These are phyloP conservation scores for Brachionus plicatilis DNA, from an alignment of 1,140 invertebrate genomes.

Conservation along the genomic window DNA sequence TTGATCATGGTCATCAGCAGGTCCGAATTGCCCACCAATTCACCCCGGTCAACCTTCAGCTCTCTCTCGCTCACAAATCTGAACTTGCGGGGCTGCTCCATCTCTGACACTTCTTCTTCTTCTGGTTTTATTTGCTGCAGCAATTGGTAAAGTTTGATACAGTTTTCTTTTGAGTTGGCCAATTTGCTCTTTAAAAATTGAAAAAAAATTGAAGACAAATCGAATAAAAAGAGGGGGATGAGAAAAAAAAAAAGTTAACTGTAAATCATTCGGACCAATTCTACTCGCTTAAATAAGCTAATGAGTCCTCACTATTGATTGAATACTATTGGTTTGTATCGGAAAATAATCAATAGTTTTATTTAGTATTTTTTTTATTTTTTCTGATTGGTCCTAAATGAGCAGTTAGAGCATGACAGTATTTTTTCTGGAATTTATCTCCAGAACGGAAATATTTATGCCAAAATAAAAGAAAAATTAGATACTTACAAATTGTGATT, in stretches of 20 bases:
- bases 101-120: not conserved
- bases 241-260: not conserved
- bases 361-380: not conserved
- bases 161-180: not conserved
- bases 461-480: not conserved
- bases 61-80: not conserved
- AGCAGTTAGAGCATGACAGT: not conserved
- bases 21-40: not conserved
- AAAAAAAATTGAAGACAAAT: not conserved
- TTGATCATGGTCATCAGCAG: not conserved
- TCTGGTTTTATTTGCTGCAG: not conserved
- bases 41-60: not conserved
- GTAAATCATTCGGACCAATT: not conserved
- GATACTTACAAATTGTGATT: slow-evolving; percentile 37
- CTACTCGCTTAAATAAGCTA: not conserved
- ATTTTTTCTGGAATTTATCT: slow-evolving; percentile 13
- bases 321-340: not conserved
- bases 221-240: too few relatives aligned
- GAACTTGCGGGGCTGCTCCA: not conserved
- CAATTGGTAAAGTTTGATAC: not conserved
- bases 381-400: not conserved
- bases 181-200: not conserved
- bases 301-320: not conserved
- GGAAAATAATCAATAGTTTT: too few relatives aligned
- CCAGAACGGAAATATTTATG: slow-evolving; percentile 9